These are phyloP conservation scores for Loris lydekkerianus DNA, from an alignment of 2,797 vertebrate genomes.

Conservation along the genomic window DNA sequence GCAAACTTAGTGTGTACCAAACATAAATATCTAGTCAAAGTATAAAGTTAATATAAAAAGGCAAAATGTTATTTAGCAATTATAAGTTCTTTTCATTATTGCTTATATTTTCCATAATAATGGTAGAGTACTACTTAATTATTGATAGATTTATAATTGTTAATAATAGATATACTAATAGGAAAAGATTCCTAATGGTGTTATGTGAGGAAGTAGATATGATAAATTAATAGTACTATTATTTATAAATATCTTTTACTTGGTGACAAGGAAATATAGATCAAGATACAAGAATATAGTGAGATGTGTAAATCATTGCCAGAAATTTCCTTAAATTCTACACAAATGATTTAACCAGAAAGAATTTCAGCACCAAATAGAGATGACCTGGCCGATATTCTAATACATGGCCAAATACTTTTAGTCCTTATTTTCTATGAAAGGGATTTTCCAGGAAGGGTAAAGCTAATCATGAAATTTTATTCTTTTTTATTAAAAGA, in stretches of 20 bases:
- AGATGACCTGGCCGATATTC: neutral
- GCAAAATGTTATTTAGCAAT: conserved; percentile 15
- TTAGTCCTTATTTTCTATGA: conserved; percentile 24
- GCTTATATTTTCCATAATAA: neutral
- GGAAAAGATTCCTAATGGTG: neutral
- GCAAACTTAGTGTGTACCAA: neutral
- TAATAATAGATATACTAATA: neutral
- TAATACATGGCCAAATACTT: neutral
- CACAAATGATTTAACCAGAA: conserved; percentile 19
- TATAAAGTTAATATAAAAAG: neutral
- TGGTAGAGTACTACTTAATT: neutral
- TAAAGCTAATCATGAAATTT: neutral
- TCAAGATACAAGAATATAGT: neutral
- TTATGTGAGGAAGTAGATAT: neutral
- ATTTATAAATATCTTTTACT: neutral
- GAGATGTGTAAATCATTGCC: neutral
- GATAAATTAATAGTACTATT: neutral
- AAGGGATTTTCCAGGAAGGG: neutral
- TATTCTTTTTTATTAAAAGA: neutral
- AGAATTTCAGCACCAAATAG: neutral
- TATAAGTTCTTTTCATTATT: neutral
- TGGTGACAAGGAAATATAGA: neutral
- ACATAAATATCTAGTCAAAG: neutral
- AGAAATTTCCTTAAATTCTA: conserved; percentile 33
- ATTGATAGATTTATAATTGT: neutral